Conservation (phyloP, 2,113 vertebrate genomes). For the Cottus gobio region DNA sequence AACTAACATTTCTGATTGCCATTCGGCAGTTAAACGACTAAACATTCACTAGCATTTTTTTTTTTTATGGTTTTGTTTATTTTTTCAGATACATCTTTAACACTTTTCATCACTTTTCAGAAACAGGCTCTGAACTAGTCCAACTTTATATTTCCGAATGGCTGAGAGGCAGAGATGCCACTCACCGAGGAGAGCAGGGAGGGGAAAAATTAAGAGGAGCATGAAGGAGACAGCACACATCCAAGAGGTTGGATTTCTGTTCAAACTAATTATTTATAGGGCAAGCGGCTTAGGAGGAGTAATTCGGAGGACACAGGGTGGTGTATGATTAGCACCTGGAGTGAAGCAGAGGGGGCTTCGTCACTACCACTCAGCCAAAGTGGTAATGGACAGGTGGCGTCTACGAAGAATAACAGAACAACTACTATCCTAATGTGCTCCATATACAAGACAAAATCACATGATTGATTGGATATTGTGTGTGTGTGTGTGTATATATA, state of each 20-base stretch:
- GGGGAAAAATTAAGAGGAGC: slow-evolving; percentile 42
- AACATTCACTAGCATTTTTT: neutral
- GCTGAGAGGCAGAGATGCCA: neutral
- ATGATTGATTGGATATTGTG: no score
- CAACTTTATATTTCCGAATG: neutral
- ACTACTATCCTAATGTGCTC: neutral
- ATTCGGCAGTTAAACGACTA: neutral
- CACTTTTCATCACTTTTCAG: neutral
- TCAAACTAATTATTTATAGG: slow-evolving; percentile 90
- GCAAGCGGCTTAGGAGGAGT: slow-evolving; percentile 78
- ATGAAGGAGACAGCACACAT: slow-evolving; percentile 33
- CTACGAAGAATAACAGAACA: no score
- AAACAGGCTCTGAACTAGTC: neutral
- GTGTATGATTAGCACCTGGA: slow-evolving; percentile 68
- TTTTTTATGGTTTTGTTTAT: neutral
- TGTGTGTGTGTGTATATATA: no score
- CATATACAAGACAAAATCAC: neutral
- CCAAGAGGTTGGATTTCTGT: slow-evolving; percentile 76
- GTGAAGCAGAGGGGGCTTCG: slow-evolving; percentile 20
- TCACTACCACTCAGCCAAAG: neutral
- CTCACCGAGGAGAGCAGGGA: neutral
- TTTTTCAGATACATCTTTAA: neutral
- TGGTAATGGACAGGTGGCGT: neutral
- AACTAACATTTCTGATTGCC: neutral
- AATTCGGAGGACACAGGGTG: slow-evolving; percentile 61